Conservation (phyloP, 2,113 vertebrate species). For the Scatophagus argus region DNA sequence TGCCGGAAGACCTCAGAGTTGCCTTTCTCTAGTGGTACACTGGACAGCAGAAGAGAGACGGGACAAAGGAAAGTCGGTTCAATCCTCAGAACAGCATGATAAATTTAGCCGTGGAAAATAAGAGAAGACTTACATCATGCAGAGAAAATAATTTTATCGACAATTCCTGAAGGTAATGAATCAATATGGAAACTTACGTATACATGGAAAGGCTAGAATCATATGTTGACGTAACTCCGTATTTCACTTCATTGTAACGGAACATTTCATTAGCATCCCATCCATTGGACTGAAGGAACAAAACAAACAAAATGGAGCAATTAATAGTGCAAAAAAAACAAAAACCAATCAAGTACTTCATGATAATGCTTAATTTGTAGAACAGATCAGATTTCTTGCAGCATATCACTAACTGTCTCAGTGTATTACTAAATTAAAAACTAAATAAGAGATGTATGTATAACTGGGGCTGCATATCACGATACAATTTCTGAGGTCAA, state of each 20-base stretch:
- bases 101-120: too few relatives aligned
- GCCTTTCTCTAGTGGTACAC: conserved; percentile 90
- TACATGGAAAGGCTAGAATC: conserved; percentile 94
- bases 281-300: conserved; percentile 87
- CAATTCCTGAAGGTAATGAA: background rate
- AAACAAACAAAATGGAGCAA: background rate
- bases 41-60: conserved; percentile 46
- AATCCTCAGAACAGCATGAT: too few relatives aligned
- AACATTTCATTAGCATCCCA: conserved; percentile 97
- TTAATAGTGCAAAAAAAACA: background rate
- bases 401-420: background rate
- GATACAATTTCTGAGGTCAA: background rate
- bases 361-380: background rate
- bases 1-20: conserved; percentile 89
- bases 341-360: background rate
- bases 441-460: background rate
- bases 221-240: conserved; percentile 93
- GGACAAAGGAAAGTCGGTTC: background rate
- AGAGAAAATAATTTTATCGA: too few relatives aligned
- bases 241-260: conserved; percentile 93
- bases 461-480: background rate
- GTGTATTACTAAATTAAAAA: too few relatives aligned
- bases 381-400: background rate
- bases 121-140: too few relatives aligned
- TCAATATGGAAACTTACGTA: conserved; percentile 84